Evolutionary conservation across 2,113 vertebrate genomes (phyloP).

Genomic region (Caloenas nicobarica): DNA sequence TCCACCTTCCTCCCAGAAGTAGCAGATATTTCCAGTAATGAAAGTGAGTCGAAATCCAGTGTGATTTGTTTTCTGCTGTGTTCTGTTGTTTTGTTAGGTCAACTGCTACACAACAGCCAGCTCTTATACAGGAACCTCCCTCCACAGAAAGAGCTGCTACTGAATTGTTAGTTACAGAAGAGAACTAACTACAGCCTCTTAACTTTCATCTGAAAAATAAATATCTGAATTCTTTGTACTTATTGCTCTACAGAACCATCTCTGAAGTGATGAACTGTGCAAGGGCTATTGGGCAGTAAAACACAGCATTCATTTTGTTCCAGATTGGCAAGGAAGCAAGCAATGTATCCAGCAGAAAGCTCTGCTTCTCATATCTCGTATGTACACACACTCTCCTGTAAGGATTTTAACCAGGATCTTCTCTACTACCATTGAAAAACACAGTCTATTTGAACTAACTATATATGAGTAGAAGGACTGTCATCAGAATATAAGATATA

Average conservation of each 20-base stretch:
- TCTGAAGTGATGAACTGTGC: neutral
- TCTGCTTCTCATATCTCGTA: neutral
- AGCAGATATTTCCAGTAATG: neutral
- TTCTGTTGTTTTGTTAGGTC: neutral
- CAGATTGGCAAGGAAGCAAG: neutral
- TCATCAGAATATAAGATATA: neutral
- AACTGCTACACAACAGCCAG: neutral
- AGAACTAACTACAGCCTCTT: neutral
- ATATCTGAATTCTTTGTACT: neutral
- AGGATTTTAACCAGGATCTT: neutral
- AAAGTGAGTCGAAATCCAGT: neutral
- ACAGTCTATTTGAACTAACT: neutral
- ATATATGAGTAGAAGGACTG: rapidly evolving
- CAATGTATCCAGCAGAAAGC: neutral
- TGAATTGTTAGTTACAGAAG: neutral
- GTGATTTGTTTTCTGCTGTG: rapidly evolving
- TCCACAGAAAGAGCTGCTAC: neutral
- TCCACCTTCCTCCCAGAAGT: neutral
- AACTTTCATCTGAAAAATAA: neutral
- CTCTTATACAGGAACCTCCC: neutral
- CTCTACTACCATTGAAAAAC: neutral
- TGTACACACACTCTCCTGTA: rapidly evolving
- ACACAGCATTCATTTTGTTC: neutral
- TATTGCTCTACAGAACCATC: rapidly evolving
- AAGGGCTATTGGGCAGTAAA: neutral